These are phyloP conservation scores for Alviniconcha strummeri DNA, from an alignment of 2,888 invertebrate species.

Conservation along the genomic window DNA sequence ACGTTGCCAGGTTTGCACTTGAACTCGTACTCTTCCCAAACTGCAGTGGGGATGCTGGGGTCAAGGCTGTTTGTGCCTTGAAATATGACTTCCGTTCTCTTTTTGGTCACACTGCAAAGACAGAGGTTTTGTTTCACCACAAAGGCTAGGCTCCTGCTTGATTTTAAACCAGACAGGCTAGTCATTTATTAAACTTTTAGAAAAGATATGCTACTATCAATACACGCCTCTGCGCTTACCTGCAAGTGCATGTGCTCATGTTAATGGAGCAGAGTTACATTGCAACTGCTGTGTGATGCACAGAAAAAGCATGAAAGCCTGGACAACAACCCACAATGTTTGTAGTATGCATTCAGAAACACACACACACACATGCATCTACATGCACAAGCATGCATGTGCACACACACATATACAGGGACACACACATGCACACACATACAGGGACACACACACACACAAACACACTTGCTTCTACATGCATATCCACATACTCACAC, in stretches of 20 bases:
- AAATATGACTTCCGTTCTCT: conserved; percentile 73
- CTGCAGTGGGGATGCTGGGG: conserved; percentile 58
- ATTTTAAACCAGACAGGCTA: no score
- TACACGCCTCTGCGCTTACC: no score
- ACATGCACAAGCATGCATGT: neutral
- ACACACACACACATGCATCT: neutral
- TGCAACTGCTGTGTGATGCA: no score
- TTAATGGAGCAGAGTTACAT: no score
- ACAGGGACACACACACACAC: neutral
- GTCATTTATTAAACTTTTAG: no score
- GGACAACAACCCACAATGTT: no score
- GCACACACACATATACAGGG: no score
- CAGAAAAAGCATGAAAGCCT: no score
- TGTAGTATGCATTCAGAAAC: neutral
- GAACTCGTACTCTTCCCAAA: conserved; percentile 74
- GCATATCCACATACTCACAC: neutral
- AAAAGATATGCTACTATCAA: no score
- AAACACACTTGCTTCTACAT: neutral
- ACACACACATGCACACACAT: no score
- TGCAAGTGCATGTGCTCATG: no score
- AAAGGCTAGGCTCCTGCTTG: no score
- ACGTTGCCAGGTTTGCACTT: conserved; percentile 74
- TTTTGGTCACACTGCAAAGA: conserved; percentile 70
- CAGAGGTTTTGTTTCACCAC: neutral
- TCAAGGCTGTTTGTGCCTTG: conserved; percentile 69